Base-by-base conservation (phyloP, 2,113 vertebrate genomes). In the Cyprinodon tularosa region DNA sequence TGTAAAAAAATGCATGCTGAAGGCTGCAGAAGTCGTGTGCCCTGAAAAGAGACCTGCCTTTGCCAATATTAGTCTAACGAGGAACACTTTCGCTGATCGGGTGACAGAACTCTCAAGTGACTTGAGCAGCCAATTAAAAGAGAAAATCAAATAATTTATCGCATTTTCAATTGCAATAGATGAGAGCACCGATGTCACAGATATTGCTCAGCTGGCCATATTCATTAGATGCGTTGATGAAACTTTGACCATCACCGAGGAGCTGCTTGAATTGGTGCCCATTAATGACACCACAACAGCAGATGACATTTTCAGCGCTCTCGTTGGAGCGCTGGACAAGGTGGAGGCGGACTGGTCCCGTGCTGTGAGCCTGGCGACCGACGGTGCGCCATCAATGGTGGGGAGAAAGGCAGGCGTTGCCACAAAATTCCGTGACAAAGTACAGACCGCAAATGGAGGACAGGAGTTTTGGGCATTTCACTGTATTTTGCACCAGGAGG, bases 281-380 rank as follows among this genome's bases (percentile, higher is more conserved):
- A 14, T 59, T 14, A 59, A 8, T 8, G 57, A 59, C 57, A 20
- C 57, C 17, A 62, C 53, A 48, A 67, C 44, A 48, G 44, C 65
- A 14, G n/a, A 45, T n/a, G 67, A 76, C n/a, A 81, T 81, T 76
- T 72, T 81, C 63, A 8, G 4, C 57, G 1, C 78, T 5, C 2
- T 81, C 4, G 40, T 66, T 59, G 22, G 3, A 0, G 68, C 22
- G 8, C 38, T 77, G 74, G 60, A 70, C n/a, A 64, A 12, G 6
- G 74, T 70, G 4, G 37, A 39, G 29, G 59, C 17, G 72, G 61
- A 75, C 63, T 77, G 69, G 74, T 20, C 47, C 38, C 14, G n/a
- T 3, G 67, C 76, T 13, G 71, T 83, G 5, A 78, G 68, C 76
- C 44, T 83, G 76, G 81, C 63, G 20, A 71, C 72, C 4, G 62